phyloP scores from a whole-genome alignment of 2,113 vertebrate species.

The Rhea pennata region DNA sequence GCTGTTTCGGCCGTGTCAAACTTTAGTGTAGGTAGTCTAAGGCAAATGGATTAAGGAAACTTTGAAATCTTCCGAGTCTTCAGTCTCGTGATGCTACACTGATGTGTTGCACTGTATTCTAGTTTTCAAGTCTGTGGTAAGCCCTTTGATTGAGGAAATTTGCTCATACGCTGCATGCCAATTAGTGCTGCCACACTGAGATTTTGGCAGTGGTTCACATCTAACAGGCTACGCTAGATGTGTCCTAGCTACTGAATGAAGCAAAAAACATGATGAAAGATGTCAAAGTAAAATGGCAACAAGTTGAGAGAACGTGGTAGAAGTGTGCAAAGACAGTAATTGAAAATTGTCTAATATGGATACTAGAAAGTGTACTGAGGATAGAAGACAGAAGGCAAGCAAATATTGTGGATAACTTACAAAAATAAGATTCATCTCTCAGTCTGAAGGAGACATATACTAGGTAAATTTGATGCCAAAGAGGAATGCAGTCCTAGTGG shows the following conservation, averaged over 20 bases:
- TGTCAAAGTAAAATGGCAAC: background rate
- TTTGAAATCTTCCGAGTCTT: background rate
- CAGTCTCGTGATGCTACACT: too few species aligned
- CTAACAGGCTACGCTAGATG: background rate
- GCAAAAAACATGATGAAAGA: background rate
- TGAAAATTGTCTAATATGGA: background rate
- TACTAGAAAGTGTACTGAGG: background rate
- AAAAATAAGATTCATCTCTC: background rate
- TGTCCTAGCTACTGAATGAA: background rate
- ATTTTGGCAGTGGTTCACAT: background rate
- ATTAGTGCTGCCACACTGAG: background rate
- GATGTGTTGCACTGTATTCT: background rate
- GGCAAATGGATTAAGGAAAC: background rate
- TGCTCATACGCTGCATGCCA: background rate
- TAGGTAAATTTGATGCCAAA: background rate
- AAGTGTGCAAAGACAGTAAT: background rate
- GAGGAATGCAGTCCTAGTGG: background rate
- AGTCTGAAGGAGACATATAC: background rate
- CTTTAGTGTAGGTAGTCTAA: background rate
- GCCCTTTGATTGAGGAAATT: background rate
- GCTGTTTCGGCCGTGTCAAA: background rate
- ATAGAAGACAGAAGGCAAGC: background rate
- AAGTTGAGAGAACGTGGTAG: background rate
- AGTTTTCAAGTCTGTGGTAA: background rate
- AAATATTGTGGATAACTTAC: accelerated